Base-by-base conservation (phyloP, 2,113 vertebrate species). In the Scomber colias region DNA sequence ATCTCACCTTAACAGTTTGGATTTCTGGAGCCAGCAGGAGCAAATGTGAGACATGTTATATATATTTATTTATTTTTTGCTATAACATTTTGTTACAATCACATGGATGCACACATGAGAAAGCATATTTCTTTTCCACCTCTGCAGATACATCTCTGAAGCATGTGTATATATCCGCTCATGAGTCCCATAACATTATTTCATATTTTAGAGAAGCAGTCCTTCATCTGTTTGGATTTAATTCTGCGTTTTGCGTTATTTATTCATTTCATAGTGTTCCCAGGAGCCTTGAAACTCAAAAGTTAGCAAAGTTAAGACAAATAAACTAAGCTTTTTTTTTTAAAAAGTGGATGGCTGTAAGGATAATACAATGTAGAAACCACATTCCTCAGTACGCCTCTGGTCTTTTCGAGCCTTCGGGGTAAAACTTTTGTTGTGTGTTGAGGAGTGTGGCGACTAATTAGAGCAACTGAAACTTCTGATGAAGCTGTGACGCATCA, bases 1-100 rank as follows among this genome's bases (percentile, higher is more conserved):
- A 69, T 84, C 86, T 85, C 76, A 70, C 61, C 60, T 63, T 21
- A 62, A 64, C 69, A 61, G 79, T 62, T 15, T 44, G 16, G 60
- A 66, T 60, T 54, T 82, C 40, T 67, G 71, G 15, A 59, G 63
- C 57, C 45, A 40, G 61, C 69, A 56, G 80, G 56, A 62, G 51
- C 45, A 72, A 31, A 80, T 56, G 69, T 54, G 49, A 16, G 51
- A 67, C 65, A 44, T 55, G 57, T 46, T 68, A 17, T 40, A 40
- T 7, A 27, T 27, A 27, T 27, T 2, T 27, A 27, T 27, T 27
- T 75, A 50, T 14, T 74, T 73, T 69, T 74, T 48, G 8, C 35
- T 15, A 21, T 60, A 50, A 19, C 30, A 19, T 46, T 64, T 24
- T 57, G 24, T 50, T 74, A 60, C 61, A 12, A 45, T 60, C 66